A percentile compares a stretch with the other conserved stretches of the same genome.
phyloP scores from a whole-genome alignment of 2,888 invertebrate species.

The Pristionchus exspectatus region DNA sequence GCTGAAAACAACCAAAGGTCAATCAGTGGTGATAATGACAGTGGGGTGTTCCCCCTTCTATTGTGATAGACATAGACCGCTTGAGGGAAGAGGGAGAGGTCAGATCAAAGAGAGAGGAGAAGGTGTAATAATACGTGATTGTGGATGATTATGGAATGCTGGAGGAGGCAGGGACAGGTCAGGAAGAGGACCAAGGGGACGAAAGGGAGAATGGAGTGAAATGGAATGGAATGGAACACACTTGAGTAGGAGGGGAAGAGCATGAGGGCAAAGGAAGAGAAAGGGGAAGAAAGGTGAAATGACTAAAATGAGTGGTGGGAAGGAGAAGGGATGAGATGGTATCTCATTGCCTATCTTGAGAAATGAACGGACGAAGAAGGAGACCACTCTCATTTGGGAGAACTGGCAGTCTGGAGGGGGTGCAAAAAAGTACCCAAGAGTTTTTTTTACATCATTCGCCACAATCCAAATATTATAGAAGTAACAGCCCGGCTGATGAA shows the following conservation, averaged over 20 bases:
- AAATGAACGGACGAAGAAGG: neutral
- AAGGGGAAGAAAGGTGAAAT: constrained; percentile 14
- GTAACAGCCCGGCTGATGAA: neutral
- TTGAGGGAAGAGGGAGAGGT: neutral
- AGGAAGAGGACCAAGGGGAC: neutral
- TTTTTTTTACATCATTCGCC: neutral
- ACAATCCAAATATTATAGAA: neutral
- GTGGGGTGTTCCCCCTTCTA: neutral
- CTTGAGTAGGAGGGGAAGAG: neutral
- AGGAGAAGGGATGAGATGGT: neutral
- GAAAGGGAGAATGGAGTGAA: constrained; percentile 43
- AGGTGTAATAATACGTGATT: constrained; percentile 44
- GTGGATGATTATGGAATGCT: constrained; percentile 45
- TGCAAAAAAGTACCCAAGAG: neutral
- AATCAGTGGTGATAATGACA: neutral
- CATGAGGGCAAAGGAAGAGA: constrained; percentile 26
- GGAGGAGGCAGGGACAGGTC: neutral
- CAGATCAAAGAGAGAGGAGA: constrained; percentile 20
- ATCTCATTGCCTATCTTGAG: constrained; percentile 30
- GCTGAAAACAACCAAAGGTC: neutral
- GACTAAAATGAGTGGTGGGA: constrained; percentile 44
- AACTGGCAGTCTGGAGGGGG: neutral
- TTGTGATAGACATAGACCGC: neutral
- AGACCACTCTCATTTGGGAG: neutral
- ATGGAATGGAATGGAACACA: constrained; percentile 45